Conservation (phyloP, 2,113 vertebrate species). For the Cranoglanis bouderius region DNA sequence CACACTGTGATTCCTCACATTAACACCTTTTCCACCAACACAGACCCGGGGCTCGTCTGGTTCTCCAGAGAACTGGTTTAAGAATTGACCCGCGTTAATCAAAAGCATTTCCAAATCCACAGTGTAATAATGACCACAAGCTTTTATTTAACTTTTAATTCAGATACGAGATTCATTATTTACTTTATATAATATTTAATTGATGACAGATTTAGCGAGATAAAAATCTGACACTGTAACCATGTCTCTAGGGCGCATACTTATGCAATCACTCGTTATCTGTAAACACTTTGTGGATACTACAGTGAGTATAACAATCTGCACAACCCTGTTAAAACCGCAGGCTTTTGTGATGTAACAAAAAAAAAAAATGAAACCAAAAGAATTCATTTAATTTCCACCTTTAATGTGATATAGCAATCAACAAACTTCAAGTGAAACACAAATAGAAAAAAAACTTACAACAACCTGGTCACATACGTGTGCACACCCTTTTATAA, state of each 20-base stretch:
- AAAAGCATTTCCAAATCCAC: background rate
- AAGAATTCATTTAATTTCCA: too few species aligned
- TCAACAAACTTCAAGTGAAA: too few species aligned
- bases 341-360: too few species aligned
- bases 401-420: too few species aligned
- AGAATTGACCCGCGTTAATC: background rate
- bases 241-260: background rate
- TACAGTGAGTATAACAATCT: too few species aligned
- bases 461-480: too few species aligned
- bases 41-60: background rate
- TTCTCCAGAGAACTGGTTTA: background rate
- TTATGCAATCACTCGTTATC: too few species aligned
- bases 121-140: background rate
- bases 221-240: background rate
- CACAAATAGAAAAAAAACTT: too few species aligned
- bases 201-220: background rate
- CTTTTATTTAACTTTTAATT: background rate
- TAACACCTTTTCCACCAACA: background rate
- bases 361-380: too few species aligned
- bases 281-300: too few species aligned
- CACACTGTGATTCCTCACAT: background rate
- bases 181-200: background rate
- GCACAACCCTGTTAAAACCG: too few species aligned
- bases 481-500: too few species aligned
- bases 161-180: background rate